Evolutionary conservation across 2,113 vertebrate species (phyloP), one percentile per base, ranked within the genome.

Genomic region (Condylura cristata): DNA sequence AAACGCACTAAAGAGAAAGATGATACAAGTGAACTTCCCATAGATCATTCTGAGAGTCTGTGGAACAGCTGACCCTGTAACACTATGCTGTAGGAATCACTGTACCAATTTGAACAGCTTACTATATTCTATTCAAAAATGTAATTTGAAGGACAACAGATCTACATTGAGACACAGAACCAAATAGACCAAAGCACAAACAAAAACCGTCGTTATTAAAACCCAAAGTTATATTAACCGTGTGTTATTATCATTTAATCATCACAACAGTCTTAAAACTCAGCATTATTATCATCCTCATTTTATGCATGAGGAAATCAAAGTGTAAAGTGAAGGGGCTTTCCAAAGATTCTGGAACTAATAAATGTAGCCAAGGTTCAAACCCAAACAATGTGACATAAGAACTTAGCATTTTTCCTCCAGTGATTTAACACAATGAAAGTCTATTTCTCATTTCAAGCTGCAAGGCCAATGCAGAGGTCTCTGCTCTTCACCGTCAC

Each of bases 1-100:
- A 83, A 91, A 96, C 86, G 72, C 68, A 53, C 70, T 13, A 76
- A 12, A 71, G 30, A 86, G 89, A 93, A 95, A 89, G 53, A 86
- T 32, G 80, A 93, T 48, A 66, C 14, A n/a, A 79, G 18, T 3
- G 22, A 86, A 34, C 70, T 51, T 83, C 53, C 68, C 74, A 34
- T 39, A 78, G 86, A 95, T n/a, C 81, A 87, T 71, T 72, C 75
- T 60, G 60, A 93, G 28, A 86, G 56, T 28, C 34, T 81, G 58
- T 44, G 61, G 46, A 88, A 34, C 70, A 94, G 82, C 14, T 79
- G 48, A 63, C 20, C 70, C 63, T 37, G 4, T 7, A 41, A 70
- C 82, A 68, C 61, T 58, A 37, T 61, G 14, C 28, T 37, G 2
- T 53, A 88, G 79, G 39, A 92, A 68, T 1, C 94, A 56, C 58